These are phyloP conservation scores for Chloroclysta siterata DNA, from an alignment of 2,888 invertebrate species.

Conservation along the genomic window DNA sequence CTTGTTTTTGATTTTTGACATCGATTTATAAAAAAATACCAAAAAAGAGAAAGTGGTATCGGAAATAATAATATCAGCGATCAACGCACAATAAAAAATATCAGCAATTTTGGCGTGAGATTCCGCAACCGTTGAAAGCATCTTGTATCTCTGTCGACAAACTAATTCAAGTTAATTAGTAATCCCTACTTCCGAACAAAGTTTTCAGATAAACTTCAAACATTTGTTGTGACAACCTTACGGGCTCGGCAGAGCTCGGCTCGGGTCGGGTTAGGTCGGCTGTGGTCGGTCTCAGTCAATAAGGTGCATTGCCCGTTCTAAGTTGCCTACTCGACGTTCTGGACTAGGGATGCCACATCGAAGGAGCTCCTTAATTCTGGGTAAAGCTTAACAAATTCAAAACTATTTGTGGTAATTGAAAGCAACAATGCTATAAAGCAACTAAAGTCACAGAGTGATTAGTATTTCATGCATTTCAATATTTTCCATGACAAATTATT, in stretches of 20 bases:
- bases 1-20: too few species aligned
- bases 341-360: constrained; percentile 50
- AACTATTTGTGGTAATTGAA: too few species aligned
- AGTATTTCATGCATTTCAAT: too few species aligned
- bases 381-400: background rate
- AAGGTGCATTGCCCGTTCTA: constrained; percentile 80
- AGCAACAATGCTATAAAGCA: too few species aligned
- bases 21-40: too few species aligned
- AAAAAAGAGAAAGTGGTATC: background rate
- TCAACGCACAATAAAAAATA: background rate
- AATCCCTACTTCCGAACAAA: constrained; percentile 51
- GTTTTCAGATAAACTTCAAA: constrained; percentile 63
- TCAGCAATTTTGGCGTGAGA: background rate
- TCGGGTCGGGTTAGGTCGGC: constrained; percentile 61
- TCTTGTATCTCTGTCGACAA: constrained; percentile 2
- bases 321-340: constrained; percentile 66
- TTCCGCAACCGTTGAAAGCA: too few species aligned
- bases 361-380: constrained; percentile 33
- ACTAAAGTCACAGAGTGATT: too few species aligned
- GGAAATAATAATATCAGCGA: background rate
- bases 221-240: constrained; percentile 65
- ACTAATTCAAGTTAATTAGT: constrained; percentile 54
- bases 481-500: too few species aligned
- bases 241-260: constrained; percentile 55
- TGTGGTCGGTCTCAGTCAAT: constrained; percentile 72